phyloP scores from a whole-genome alignment of 1,140 invertebrate genomes.

The Adoxophyes honmai region DNA sequence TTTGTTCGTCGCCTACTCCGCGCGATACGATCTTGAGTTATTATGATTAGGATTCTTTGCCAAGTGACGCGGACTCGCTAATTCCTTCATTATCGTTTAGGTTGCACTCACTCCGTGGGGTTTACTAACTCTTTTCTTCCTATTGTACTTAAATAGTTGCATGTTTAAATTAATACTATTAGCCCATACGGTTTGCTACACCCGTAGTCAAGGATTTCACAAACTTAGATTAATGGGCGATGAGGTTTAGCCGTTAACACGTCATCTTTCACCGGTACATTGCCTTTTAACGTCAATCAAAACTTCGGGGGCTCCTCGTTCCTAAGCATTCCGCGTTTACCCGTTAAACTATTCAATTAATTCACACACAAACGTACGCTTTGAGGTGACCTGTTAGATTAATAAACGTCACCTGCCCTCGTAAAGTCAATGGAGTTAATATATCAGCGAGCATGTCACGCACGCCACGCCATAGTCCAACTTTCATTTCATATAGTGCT shows the following conservation, averaged over 20 bases:
- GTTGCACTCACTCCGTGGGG: constrained; percentile 46
- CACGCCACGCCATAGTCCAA: constrained; percentile 41
- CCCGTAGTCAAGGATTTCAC: too few relatives aligned
- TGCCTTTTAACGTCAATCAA: constrained; percentile 4
- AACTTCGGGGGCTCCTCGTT: background rate
- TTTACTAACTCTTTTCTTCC: constrained; percentile 23
- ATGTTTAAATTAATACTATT: background rate
- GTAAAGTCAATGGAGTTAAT: constrained; percentile 69
- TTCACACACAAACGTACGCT: constrained; percentile 29
- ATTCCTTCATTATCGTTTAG: constrained; percentile 66
- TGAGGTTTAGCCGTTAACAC: too few relatives aligned
- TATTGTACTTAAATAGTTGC: background rate
- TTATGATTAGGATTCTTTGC: constrained; percentile 76
- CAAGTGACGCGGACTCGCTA: constrained; percentile 66
- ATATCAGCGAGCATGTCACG: constrained; percentile 55
- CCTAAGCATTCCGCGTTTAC: background rate
- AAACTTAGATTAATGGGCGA: too few relatives aligned
- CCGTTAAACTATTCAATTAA: constrained; percentile 33
- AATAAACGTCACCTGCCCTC: constrained; percentile 58
- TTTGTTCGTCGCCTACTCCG: constrained; percentile 69
- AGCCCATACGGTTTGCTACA: background rate
- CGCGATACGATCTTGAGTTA: constrained; percentile 74
- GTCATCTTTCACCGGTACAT: too few relatives aligned
- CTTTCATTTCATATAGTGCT: constrained; percentile 72
- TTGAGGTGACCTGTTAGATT: constrained; percentile 47